phyloP scores from a whole-genome alignment of 2,797 vertebrate genomes.

The Poecilia gillii region DNA sequence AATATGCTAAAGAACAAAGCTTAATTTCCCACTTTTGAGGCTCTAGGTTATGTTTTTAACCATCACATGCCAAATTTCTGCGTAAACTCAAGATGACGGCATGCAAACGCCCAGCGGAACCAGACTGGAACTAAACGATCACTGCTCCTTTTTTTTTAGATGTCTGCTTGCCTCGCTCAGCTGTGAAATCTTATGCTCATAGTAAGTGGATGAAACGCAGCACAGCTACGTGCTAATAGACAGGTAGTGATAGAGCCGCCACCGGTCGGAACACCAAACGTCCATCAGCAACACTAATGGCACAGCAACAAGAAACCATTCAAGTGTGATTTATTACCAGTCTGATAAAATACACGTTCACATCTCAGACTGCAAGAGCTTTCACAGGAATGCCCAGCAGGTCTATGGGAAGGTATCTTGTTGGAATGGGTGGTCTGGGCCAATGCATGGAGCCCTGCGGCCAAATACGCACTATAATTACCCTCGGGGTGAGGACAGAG shows the following conservation, averaged over 20 bases:
- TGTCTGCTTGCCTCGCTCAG: slow-evolving; percentile 24
- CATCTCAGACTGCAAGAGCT: slow-evolving; percentile 42
- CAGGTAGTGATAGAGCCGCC: slow-evolving; percentile 54
- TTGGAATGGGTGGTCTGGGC: slow-evolving; percentile 62
- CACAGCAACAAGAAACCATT: slow-evolving; percentile 53
- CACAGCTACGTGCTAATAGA: slow-evolving; percentile 51
- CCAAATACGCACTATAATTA: slow-evolving; percentile 81
- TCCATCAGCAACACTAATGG: slow-evolving; percentile 47
- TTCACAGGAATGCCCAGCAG: slow-evolving; percentile 45
- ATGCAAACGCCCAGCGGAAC: slow-evolving; percentile 33
- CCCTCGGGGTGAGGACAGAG: slow-evolving; percentile 77
- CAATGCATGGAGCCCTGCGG: slow-evolving; percentile 46
- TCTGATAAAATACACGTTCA: slow-evolving; percentile 42
- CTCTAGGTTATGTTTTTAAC: slow-evolving; percentile 19
- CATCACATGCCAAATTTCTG: slow-evolving; percentile 35
- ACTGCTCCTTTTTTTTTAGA: slow-evolving; percentile 69
- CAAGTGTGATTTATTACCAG: slow-evolving; percentile 51
- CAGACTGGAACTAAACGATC: slow-evolving; percentile 45
- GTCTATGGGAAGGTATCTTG: slow-evolving; percentile 35
- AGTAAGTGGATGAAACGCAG: slow-evolving; percentile 35
- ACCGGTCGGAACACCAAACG: slow-evolving; percentile 43
- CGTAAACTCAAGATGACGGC: slow-evolving; percentile 46
- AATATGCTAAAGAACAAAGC: neutral
- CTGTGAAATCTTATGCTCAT: slow-evolving; percentile 53
- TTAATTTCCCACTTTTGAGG: slow-evolving; percentile 27